Conservation (phyloP, 2,797 vertebrate genomes). For the Mus spretus region DNA sequence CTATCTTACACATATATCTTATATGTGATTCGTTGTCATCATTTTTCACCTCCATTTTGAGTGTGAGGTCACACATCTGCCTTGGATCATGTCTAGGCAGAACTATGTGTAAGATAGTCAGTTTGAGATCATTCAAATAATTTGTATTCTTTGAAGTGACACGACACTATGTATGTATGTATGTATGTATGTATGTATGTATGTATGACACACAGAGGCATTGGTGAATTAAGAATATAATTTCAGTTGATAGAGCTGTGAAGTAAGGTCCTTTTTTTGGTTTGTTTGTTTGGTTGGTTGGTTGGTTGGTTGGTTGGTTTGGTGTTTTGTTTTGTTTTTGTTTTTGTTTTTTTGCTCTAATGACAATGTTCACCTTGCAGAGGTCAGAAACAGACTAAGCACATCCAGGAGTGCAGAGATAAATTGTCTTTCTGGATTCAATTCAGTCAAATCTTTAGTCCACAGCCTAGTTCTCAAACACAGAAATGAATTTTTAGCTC, state of each 20-base stretch:
- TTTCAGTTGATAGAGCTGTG: neutral
- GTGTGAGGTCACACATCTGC: neutral
- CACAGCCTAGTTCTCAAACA: neutral
- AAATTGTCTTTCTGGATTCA: neutral
- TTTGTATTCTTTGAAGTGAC: neutral
- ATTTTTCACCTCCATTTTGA: neutral
- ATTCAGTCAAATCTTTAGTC: neutral
- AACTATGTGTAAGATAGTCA: neutral
- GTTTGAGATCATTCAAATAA: neutral
- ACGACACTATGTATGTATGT: neutral
- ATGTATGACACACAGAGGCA: neutral
- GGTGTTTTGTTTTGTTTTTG: too few relatives aligned
- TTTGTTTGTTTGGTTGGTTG: too few relatives aligned
- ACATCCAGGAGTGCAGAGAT: neutral
- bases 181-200: too few relatives aligned
- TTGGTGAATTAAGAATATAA: neutral
- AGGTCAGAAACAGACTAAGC: neutral
- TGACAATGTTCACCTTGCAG: neutral
- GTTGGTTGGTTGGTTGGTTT: too few relatives aligned
- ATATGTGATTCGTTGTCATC: rapidly evolving
- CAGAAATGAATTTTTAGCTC: neutral
- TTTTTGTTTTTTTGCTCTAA: neutral
- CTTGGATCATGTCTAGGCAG: neutral
- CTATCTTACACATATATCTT: neutral
- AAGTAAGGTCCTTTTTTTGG: neutral